phyloP scores from a whole-genome alignment of 2,888 invertebrate species.

The Conops quadrifasciatus region DNA sequence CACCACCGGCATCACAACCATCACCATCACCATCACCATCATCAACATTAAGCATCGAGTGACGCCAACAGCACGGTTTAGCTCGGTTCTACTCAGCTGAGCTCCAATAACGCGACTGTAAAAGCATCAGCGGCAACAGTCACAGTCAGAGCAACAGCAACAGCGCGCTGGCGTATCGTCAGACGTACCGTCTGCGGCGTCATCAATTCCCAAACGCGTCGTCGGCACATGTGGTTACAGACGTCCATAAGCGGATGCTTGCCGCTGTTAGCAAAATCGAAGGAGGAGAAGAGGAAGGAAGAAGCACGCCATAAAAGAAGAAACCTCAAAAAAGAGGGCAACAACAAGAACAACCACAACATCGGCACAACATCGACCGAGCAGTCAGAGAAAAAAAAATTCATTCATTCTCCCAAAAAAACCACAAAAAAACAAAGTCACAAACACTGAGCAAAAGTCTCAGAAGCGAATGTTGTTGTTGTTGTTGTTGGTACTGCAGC shows the following conservation, averaged over 20 bases:
- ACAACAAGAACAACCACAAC: conserved; percentile 9
- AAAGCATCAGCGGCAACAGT: neutral
- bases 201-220: conserved; percentile 24
- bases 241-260: conserved; percentile 24
- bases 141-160: neutral
- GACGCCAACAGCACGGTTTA: too few species aligned
- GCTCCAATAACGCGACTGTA: neutral
- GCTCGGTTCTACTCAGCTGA: too few species aligned
- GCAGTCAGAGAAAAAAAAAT: neutral
- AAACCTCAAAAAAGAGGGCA: neutral
- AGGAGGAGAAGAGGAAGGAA: too few species aligned
- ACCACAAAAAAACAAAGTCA: neutral
- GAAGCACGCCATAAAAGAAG: neutral
- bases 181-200: conserved; percentile 5
- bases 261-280: conserved; percentile 7
- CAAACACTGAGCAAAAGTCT: neutral
- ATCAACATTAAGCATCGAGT: neutral
- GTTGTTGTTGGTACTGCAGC: neutral
- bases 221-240: conserved; percentile 24
- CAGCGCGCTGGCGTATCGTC: neutral
- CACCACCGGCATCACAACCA: too few species aligned
- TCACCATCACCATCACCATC: neutral
- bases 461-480: conserved; percentile 19
- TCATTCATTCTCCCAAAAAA: neutral
- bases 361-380: neutral